Evolutionary conservation across 1,140 invertebrate genomes (phyloP), one percentile per base, ranked within the genome.

Genomic region (Physella acuta): DNA sequence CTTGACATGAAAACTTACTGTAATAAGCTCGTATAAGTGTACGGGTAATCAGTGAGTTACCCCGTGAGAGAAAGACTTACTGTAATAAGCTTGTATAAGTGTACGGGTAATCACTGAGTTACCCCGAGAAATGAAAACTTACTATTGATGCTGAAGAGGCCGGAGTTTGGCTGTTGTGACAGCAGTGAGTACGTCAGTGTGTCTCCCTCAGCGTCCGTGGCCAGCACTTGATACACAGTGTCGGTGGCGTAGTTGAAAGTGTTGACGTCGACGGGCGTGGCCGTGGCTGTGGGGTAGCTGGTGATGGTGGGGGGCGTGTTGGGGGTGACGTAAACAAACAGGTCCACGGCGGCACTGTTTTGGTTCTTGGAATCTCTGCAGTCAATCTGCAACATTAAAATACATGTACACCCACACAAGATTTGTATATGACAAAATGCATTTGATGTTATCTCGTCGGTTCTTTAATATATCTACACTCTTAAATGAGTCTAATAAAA

Each of bases 241-340:
- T 39, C 59, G 4, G 59, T 44, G n/a, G 59, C 2, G 37, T 61
- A 61, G 3, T 39, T 1, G 28, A 61, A 61, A n/a, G 16, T 61
- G 1, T 44, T 44, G 36, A 26, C 59, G 26, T 36, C 24, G 1
- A 61, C 3, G n/a, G n/a, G n/a, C 28, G 36, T 44, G 2, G 28
- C 36, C 2, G 1, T 1, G 17, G 36, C 1, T 0, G 16, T n/a
- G 2, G 59, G 59, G 26, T 61, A 61, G 24, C 39, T 28, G 2
- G 26, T 4, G 14, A 61, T 44, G 11, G 2, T 24, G 2, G 59
- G 59, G 3, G 59, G 36, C 2, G 24, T 2, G 30, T 61, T 61
- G 11, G 59, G 59, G 5, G 17, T 8, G 2, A 61, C 24, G 24
- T 61, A 61, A 33, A 61, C 34, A 24, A 61, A 61, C 16, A 61